Evolutionary conservation across 2,113 vertebrate genomes (phyloP).

Genomic region (Oenanthe oenanthe): DNA sequence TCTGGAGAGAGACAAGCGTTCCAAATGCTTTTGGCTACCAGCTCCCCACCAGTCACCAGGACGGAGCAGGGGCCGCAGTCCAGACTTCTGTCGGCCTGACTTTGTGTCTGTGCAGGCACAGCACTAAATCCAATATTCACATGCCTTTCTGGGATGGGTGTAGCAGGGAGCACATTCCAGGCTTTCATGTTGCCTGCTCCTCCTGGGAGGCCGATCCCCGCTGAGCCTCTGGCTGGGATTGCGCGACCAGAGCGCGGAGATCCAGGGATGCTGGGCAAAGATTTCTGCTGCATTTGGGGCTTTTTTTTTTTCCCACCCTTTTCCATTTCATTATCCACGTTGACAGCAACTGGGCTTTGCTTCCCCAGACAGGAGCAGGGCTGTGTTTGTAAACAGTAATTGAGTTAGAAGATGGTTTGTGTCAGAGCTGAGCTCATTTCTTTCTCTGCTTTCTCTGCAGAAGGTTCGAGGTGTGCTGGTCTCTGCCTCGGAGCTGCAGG

Average conservation of each 20-base stretch:
- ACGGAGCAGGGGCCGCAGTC: constrained; percentile 76
- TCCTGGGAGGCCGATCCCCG: constrained; percentile 21
- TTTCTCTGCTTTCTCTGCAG: not conserved
- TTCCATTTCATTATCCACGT: constrained; percentile 21
- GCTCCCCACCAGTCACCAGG: constrained; percentile 74
- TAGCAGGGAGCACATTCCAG: constrained; percentile 73
- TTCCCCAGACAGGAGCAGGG: constrained; percentile 24
- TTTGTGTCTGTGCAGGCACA: constrained; percentile 79
- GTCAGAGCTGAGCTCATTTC: constrained; percentile 26
- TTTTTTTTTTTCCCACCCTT: not conserved
- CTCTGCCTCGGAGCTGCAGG: not conserved
- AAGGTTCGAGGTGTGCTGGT: not conserved
- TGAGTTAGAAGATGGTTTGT: constrained; percentile 55
- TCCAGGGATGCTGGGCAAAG: not conserved
- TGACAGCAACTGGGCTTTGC: constrained; percentile 62
- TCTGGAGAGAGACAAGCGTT: constrained; percentile 82
- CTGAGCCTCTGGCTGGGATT: not conserved
- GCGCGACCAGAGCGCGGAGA: not conserved
- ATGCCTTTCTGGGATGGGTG: constrained; percentile 69
- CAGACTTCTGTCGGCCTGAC: constrained; percentile 84
- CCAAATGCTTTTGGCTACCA: constrained; percentile 82
- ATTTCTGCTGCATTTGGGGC: fast-evolving
- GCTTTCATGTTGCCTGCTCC: constrained; percentile 62
- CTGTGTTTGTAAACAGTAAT: constrained; percentile 55
- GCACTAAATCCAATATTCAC: constrained; percentile 78